Percentiles rank a stretch among this genome's conserved stretches.
These are phyloP conservation scores for Gambusia holbrooki DNA, from an alignment of 2,113 vertebrate genomes.

Conservation along the genomic window DNA sequence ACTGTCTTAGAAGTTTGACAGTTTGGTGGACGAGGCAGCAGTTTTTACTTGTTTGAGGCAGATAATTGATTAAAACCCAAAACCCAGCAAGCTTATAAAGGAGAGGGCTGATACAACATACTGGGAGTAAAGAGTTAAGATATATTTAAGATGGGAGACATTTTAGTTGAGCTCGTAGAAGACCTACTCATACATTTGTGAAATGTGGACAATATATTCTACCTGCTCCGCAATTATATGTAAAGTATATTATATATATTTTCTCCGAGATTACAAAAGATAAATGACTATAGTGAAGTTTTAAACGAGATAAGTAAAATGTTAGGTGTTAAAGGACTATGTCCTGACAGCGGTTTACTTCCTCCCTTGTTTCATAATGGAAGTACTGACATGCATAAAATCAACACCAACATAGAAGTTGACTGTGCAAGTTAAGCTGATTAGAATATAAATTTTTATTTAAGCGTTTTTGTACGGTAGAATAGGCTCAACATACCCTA, in stretches of 20 bases:
- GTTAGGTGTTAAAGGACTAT: background rate
- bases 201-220: background rate
- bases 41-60: slow-evolving; percentile 72
- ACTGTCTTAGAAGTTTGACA: slow-evolving; percentile 70
- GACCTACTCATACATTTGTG: background rate
- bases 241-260: too few species aligned
- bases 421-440: background rate
- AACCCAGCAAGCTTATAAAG: slow-evolving; percentile 29
- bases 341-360: background rate
- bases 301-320: too few species aligned
- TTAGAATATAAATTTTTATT: too few species aligned
- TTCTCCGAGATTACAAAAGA: too few species aligned
- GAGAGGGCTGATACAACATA: slow-evolving; percentile 20
- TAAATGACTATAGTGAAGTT: too few species aligned
- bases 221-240: too few species aligned
- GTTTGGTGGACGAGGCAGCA: slow-evolving; percentile 69
- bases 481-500: background rate
- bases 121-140: background rate
- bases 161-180: background rate
- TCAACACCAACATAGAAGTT: too few species aligned
- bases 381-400: background rate
- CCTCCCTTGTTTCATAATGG: background rate
- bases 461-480: too few species aligned
- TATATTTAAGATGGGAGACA: background rate
- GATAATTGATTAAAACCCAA: slow-evolving; percentile 77